These are phyloP conservation scores for Odocoileus virginianus DNA, from an alignment of 2,113 vertebrate genomes.

Conservation along the genomic window DNA sequence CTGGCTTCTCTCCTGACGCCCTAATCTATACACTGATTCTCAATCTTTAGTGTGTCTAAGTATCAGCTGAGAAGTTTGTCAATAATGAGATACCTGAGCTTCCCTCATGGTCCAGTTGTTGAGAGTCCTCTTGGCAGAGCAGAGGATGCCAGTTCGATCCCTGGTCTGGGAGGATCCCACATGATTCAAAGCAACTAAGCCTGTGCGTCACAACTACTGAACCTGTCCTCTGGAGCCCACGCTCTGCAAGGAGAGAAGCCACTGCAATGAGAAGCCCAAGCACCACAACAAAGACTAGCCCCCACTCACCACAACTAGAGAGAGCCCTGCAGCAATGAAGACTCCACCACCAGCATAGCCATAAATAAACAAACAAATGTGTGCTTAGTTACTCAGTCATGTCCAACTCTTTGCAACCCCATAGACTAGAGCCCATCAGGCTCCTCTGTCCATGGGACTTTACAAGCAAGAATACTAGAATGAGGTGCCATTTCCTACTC, in stretches of 20 bases:
- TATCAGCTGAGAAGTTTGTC: not conserved
- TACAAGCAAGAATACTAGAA: not conserved
- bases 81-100: not conserved
- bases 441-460: not conserved
- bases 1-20: not conserved
- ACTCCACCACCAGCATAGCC: not conserved
- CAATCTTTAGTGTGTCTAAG: not conserved
- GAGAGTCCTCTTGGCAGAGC: not conserved
- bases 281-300: not conserved
- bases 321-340: not conserved
- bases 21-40: not conserved
- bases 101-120: not conserved
- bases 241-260: not conserved
- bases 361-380: not conserved
- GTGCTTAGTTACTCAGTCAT: not conserved
- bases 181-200: not conserved
- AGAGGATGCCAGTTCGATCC: not conserved
- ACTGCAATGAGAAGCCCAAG: not conserved
- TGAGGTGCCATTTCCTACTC: not conserved
- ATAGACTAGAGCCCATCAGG: not conserved
- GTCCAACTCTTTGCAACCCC: not conserved
- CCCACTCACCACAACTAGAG: not conserved
- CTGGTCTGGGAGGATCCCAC: not conserved
- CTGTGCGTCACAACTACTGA: not conserved
- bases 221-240: not conserved